Conservation (phyloP, 2,797 vertebrate genomes). For the Euphonia xanthogaster region DNA sequence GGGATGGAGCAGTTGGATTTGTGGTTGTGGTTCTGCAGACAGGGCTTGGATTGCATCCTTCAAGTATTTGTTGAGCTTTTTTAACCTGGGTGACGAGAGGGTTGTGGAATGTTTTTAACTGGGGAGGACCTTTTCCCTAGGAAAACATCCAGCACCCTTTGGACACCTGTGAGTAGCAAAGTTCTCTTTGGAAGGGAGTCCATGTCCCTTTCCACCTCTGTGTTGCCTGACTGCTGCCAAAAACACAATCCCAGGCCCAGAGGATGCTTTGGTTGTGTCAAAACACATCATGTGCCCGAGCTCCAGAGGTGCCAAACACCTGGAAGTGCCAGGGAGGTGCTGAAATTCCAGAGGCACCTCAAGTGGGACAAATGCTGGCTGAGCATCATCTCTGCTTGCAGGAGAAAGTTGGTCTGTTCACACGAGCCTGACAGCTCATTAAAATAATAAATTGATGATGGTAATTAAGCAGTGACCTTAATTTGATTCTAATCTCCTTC, state of each 20-base stretch:
- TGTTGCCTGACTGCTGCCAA: neutral
- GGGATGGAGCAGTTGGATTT: neutral
- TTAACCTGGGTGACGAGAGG: neutral
- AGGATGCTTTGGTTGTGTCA: neutral
- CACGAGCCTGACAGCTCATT: neutral
- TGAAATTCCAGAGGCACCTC: neutral
- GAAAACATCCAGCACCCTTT: neutral
- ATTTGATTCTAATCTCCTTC: conserved; percentile 3
- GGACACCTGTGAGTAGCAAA: neutral
- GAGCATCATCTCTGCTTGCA: neutral
- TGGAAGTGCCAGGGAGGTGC: neutral
- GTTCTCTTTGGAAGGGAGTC: neutral
- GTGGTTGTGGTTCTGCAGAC: neutral
- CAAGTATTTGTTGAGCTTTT: neutral
- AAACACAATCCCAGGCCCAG: rapidly evolving
- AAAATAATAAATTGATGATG: conserved; percentile 10
- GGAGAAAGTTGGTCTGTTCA: neutral
- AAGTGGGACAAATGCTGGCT: neutral
- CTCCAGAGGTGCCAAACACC: neutral
- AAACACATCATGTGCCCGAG: neutral
- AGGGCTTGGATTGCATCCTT: neutral
- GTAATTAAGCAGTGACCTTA: conserved; percentile 20
- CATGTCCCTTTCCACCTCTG: neutral
- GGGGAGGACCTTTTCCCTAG: neutral
- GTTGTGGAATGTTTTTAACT: neutral